Conservation (phyloP, 2,888 invertebrate genomes). For the Mythimna vitellina region DNA sequence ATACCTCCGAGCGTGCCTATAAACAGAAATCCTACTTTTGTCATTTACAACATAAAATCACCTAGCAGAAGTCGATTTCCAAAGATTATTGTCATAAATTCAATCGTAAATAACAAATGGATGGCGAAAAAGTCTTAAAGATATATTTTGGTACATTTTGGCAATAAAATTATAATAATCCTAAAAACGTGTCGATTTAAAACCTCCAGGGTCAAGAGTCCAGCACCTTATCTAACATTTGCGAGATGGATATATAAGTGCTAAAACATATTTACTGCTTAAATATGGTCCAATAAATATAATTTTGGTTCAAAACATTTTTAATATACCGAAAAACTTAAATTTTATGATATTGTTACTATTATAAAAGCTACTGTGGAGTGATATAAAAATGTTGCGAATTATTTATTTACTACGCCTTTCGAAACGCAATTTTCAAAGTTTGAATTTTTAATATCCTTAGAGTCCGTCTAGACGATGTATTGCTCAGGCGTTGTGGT, state of each 20-base stretch:
- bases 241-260: conserved; percentile 54
- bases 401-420: conserved; percentile 17
- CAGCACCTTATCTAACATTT: conserved; percentile 43
- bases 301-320: conserved; percentile 15
- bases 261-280: conserved; percentile 53
- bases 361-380: conserved; percentile 35
- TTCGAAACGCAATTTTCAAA: conserved; percentile 2
- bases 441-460: neutral
- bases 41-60: conserved; percentile 41
- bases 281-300: conserved; percentile 28
- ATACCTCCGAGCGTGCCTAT: conserved; percentile 29
- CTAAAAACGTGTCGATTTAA: conserved; percentile 51
- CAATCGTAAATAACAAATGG: conserved; percentile 56
- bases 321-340: conserved; percentile 8
- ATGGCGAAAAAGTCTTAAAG: conserved; percentile 48
- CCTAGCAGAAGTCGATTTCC: conserved; percentile 41
- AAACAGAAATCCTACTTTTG: conserved; percentile 49
- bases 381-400: conserved; percentile 14
- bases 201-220: conserved; percentile 52
- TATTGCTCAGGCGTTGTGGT: neutral
- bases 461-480: neutral
- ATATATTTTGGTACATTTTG: conserved; percentile 49
- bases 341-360: conserved; percentile 37
- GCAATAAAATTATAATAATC: conserved; percentile 64
- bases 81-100: conserved; percentile 62